Evolutionary conservation across 2,888 invertebrate species (phyloP).

Genomic region (Eupithecia centaureata): DNA sequence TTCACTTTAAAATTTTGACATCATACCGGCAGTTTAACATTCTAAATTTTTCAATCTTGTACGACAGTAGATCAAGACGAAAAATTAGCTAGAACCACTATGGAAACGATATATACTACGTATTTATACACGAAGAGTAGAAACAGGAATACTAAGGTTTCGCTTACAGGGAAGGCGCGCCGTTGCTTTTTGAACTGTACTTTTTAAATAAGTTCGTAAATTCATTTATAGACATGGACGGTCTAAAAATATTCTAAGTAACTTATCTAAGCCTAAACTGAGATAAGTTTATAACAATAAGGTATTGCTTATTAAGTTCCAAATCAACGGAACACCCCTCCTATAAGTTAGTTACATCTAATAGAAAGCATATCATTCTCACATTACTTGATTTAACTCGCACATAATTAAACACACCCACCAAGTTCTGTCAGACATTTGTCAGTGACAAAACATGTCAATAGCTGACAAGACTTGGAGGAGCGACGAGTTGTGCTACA

Average conservation of each 20-base stretch:
- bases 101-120: constrained; percentile 72
- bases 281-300: not conserved
- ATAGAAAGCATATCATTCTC: constrained; percentile 76
- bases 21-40: constrained; percentile 38
- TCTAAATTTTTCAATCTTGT: constrained; percentile 56
- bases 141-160: constrained; percentile 71
- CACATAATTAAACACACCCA: not conserved
- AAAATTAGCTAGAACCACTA: constrained; percentile 72
- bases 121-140: constrained; percentile 74
- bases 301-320: constrained; percentile 26
- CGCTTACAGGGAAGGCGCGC: constrained; percentile 61
- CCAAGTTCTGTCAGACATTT: not conserved
- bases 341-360: constrained; percentile 62
- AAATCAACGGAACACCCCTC: constrained; percentile 64
- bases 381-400: constrained; percentile 49
- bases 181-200: constrained; percentile 50
- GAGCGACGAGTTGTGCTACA: constrained; percentile 51
- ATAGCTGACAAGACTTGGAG: constrained; percentile 5
- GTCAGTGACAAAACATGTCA: not conserved
- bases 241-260: constrained; percentile 42
- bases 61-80: constrained; percentile 64
- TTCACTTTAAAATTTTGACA: constrained; percentile 61
- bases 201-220: not conserved
- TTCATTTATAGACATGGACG: constrained; percentile 59
- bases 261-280: not conserved